Evolutionary conservation across 2,113 vertebrate species (phyloP).

Genomic region (Peromyscus polionotus): DNA sequence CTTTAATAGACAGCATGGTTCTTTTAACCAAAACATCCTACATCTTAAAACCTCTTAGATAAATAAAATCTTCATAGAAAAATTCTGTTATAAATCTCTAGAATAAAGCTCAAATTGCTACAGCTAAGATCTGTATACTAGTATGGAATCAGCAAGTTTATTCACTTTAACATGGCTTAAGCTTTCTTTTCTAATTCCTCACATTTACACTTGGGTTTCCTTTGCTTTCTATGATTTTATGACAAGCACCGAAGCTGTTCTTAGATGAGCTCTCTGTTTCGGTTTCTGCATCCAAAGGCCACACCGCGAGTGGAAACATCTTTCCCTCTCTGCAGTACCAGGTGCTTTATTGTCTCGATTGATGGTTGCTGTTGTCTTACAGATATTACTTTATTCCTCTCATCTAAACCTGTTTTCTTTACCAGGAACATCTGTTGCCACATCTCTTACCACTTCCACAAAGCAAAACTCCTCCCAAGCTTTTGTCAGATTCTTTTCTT

Average conservation of each 20-base stretch:
- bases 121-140: not conserved
- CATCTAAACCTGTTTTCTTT: not conserved
- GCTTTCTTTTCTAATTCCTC: not conserved
- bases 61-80: slow-evolving; percentile 22
- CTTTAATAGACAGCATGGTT: not conserved
- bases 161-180: not conserved
- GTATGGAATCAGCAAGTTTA: not conserved
- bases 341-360: not conserved
- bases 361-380: not conserved
- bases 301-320: not conserved
- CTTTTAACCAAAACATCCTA: not conserved
- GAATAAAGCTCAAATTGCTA: not conserved
- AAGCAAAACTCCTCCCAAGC: not conserved
- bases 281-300: not conserved
- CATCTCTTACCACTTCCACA: not conserved
- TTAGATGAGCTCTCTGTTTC: not conserved
- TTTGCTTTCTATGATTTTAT: not conserved
- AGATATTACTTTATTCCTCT: not conserved
- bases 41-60: not conserved
- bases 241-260: not conserved
- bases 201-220: not conserved
- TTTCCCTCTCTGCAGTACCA: not conserved
- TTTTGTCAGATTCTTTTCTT: not conserved
- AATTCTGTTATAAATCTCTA: not conserved
- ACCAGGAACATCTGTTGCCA: not conserved